Conservation (phyloP, 2,797 vertebrate species). For the Dermochelys coriacea region DNA sequence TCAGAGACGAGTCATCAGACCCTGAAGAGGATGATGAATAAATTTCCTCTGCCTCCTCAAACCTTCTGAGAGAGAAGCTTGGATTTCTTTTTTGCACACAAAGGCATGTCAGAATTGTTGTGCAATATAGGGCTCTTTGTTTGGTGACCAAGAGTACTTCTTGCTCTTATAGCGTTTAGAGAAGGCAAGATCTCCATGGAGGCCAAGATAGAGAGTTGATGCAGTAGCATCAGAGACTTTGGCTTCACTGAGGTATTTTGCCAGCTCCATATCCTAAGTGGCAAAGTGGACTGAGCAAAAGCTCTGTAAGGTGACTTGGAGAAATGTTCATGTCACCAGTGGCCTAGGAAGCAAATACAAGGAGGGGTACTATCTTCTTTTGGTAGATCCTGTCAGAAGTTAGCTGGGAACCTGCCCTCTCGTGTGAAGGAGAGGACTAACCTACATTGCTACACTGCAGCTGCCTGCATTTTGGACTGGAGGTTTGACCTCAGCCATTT, state of each 20-base stretch:
- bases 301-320: no score
- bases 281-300: no score
- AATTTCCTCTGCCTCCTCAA: neutral
- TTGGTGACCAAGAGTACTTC: neutral
- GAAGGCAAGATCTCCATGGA: neutral
- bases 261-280: no score
- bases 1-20: neutral
- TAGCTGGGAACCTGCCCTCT: neutral
- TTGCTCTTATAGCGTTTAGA: neutral
- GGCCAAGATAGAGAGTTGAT: neutral
- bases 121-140: neutral
- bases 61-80: neutral
- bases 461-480: neutral
- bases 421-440: conserved; percentile 2
- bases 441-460: neutral
- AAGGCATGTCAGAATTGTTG: neutral
- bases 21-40: neutral
- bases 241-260: neutral
- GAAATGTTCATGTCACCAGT: neutral
- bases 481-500: conserved; percentile 23
- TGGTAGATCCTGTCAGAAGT: conserved; percentile 31
- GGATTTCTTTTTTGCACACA: neutral
- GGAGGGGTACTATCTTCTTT: neutral
- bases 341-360: neutral
- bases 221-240: neutral